Conservation (phyloP, 2,797 vertebrate species). For the Halcyon chelicuti region DNA sequence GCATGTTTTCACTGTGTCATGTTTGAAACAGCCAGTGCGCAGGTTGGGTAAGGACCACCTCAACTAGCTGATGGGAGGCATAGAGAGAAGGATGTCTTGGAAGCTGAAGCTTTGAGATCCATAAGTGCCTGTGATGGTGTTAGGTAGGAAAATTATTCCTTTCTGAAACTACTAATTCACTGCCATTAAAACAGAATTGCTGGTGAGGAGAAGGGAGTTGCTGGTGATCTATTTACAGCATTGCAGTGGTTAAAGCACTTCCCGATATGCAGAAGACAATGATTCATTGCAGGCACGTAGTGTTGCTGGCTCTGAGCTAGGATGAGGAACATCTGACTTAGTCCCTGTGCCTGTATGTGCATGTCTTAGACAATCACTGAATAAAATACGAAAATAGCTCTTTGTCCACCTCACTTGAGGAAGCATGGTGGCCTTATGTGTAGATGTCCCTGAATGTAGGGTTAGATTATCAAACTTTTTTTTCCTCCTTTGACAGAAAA, state of each 20-base stretch:
- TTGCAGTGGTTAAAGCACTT: not conserved
- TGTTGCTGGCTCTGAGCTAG: not conserved
- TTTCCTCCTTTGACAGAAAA: not conserved
- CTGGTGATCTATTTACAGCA: not conserved
- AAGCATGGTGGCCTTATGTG: accelerated
- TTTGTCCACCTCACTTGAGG: not conserved
- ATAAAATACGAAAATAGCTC: not conserved
- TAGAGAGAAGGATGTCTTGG: not conserved
- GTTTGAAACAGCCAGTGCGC: not conserved
- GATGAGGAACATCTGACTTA: constrained; percentile 7
- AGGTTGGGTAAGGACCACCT: not conserved
- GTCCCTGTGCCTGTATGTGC: not conserved
- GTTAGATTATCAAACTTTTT: not conserved
- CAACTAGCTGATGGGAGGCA: not conserved
- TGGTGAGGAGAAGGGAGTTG: not conserved
- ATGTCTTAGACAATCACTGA: not conserved
- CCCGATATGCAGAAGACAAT: not conserved
- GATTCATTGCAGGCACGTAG: not conserved
- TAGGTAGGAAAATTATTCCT: not conserved
- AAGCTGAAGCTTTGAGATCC: not conserved
- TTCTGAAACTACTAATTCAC: not conserved
- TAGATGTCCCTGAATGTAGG: not conserved
- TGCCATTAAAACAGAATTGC: not conserved
- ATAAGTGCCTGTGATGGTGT: not conserved
- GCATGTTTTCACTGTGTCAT: not conserved